A percentile compares a stretch with the other conserved stretches of the same genome.
These are phyloP conservation scores for Meghimatium bilineatum DNA, from an alignment of 2,888 invertebrate species.

Conservation along the genomic window DNA sequence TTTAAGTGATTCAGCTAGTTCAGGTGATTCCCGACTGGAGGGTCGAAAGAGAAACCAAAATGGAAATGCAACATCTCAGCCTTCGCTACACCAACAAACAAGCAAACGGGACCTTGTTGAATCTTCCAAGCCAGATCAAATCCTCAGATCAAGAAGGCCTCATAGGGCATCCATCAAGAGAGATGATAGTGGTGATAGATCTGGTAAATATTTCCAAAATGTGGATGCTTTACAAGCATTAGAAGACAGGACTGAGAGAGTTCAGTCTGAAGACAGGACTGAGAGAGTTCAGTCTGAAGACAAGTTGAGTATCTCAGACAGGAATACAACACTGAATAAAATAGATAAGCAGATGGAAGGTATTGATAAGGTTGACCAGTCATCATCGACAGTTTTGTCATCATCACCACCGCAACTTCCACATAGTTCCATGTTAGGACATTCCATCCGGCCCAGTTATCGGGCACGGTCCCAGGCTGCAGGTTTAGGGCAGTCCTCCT, in stretches of 20 bases:
- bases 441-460: constrained; percentile 45
- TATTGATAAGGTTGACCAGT: background rate
- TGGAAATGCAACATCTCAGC: background rate
- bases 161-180: constrained; percentile 19
- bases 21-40: background rate
- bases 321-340: background rate
- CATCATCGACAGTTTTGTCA: background rate
- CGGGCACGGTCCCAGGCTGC: constrained; percentile 31
- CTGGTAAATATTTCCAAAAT: constrained; percentile 43
- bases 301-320: background rate
- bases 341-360: background rate
- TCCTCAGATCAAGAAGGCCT: constrained; percentile 27
- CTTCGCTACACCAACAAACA: background rate
- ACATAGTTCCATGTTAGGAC: constrained; percentile 43
- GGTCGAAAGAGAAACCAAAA: background rate
- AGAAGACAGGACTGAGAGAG: constrained; percentile 22
- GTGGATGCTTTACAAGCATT: constrained; percentile 44
- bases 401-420: constrained; percentile 22
- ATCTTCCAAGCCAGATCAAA: background rate
- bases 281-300: background rate
- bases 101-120: background rate
- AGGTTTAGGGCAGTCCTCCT: constrained; percentile 42
- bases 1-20: constrained; percentile 10
- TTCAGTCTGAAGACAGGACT: constrained; percentile 1
- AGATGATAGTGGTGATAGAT: constrained; percentile 41